These are phyloP conservation scores for Semnornis frantzii DNA, from an alignment of 2,113 vertebrate species.

Conservation along the genomic window DNA sequence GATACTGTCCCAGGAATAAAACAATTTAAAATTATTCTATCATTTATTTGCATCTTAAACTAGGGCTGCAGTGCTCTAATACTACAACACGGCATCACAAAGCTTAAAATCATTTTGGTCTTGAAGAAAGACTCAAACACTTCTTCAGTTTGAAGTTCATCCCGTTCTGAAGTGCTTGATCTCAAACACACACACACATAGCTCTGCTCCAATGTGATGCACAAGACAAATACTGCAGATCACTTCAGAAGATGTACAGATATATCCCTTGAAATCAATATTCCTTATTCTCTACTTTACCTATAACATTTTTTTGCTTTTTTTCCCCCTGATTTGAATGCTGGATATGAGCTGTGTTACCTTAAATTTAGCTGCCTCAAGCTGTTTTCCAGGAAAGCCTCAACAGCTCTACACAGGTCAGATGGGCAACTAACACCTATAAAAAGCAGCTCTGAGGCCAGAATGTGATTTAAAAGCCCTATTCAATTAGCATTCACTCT, in stretches of 20 bases:
- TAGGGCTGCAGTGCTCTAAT: neutral
- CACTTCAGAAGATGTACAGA: neutral
- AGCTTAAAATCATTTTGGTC: neutral
- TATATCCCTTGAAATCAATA: neutral
- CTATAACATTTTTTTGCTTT: neutral
- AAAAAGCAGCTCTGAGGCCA: neutral
- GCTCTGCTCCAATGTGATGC: neutral
- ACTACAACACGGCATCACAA: neutral
- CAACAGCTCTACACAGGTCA: neutral
- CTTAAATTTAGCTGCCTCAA: neutral
- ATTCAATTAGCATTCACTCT: neutral
- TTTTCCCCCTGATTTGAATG: neutral
- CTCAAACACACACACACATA: neutral
- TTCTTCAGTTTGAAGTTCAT: neutral
- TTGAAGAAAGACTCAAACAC: neutral
- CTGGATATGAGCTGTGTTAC: neutral
- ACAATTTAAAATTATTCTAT: neutral
- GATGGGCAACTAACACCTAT: neutral
- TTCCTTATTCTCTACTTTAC: neutral
- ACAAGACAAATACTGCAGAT: neutral
- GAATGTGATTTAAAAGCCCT: neutral
- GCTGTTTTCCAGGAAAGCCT: neutral
- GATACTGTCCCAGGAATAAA: neutral
- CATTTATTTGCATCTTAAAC: neutral
- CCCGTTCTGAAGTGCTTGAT: neutral